Conservation (phyloP, 2,797 vertebrate genomes). For the Crax fasciolata region DNA sequence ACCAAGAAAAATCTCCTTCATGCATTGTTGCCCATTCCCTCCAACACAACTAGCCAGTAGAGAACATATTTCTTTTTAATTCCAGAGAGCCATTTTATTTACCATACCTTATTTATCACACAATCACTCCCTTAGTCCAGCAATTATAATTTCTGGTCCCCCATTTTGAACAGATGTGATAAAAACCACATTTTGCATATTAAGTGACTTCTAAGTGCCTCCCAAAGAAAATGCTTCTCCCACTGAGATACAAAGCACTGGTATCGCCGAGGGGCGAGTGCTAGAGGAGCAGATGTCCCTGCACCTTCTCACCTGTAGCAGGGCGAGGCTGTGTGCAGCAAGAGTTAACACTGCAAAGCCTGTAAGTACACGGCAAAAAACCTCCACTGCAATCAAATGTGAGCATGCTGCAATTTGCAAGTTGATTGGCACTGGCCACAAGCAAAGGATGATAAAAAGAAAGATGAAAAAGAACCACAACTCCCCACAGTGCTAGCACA, state of each 20-base stretch:
- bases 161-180: not conserved
- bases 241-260: not conserved
- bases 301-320: not conserved
- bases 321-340: not conserved
- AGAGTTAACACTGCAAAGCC: not conserved
- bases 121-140: not conserved
- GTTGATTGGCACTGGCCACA: not conserved
- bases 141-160: not conserved
- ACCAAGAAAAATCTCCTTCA: not conserved
- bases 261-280: not conserved
- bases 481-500: not conserved
- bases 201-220: not conserved
- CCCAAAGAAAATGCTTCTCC: not conserved
- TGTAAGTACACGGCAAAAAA: not conserved
- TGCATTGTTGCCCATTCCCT: not conserved
- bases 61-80: not conserved
- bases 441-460: not conserved
- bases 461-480: not conserved
- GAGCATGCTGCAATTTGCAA: not conserved
- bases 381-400: not conserved
- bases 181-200: not conserved
- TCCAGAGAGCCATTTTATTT: not conserved
- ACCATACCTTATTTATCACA: not conserved
- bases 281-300: not conserved
- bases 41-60: not conserved